Evolutionary conservation across 2,113 vertebrate genomes (phyloP).

Genomic region (Malurus alboscapulatus): DNA sequence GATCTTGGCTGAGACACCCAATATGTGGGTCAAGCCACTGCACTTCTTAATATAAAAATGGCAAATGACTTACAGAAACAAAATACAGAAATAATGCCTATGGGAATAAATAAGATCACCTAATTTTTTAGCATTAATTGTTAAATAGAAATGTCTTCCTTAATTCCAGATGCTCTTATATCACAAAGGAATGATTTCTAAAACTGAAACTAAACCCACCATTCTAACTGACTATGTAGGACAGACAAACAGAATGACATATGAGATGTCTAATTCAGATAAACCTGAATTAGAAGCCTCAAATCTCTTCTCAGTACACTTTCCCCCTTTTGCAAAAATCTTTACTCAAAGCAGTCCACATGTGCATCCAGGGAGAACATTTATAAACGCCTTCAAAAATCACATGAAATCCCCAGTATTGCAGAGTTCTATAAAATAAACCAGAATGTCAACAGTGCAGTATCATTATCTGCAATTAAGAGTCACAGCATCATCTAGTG

Average conservation of each 20-base stretch:
- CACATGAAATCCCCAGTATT: neutral
- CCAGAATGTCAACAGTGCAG: neutral
- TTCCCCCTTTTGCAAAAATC: neutral
- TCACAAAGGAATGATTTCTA: neutral
- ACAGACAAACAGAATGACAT: neutral
- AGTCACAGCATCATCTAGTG: constrained; percentile 53
- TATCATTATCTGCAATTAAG: neutral
- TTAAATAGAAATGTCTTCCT: neutral
- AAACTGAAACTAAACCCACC: neutral
- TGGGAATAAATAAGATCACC: neutral
- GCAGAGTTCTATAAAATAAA: neutral
- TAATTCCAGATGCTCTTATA: neutral
- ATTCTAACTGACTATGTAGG: neutral
- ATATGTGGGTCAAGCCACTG: neutral
- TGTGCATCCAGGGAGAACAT: neutral
- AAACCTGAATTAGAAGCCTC: neutral
- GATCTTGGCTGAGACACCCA: neutral
- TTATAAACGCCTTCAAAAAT: neutral
- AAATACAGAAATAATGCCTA: neutral
- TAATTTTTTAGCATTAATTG: neutral
- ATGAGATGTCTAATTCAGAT: neutral
- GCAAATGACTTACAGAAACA: neutral
- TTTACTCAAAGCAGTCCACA: neutral
- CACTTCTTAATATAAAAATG: neutral
- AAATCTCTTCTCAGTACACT: neutral